Evolutionary conservation across 2,888 invertebrate genomes (phyloP), one percentile per base, ranked within the genome.

Genomic region (Drosophila antonietae): DNA sequence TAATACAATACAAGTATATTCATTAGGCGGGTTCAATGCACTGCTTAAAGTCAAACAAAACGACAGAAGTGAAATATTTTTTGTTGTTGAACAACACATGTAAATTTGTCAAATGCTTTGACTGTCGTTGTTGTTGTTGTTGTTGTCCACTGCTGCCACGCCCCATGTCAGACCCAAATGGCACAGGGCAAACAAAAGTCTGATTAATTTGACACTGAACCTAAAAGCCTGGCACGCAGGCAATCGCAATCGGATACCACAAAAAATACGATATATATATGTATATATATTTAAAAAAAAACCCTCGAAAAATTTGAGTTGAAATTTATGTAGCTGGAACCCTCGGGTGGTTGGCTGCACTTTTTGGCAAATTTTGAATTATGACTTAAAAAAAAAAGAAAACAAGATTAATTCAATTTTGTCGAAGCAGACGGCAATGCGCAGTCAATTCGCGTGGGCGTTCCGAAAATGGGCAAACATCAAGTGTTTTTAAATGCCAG

Each of bases 171-270:
- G 62, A 44, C 39, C 46, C 60, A 49, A 55, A 55, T 73, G 73
- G 68, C 68, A 69, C 56, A 53, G 57, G 20, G 59, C 64, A 69
- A 77, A 84, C 80, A 73, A 83, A 83, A 85, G 87, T 78, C 84
- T 85, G 84, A 85, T 85, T 85, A 85, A 85, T 85, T 86, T 85
- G 84, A 85, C 84, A 85, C 89, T 88, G 68, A 84, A 86, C 84
- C 61, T 80, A 75, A 80, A 75, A 77, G 80, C 88, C 76, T 73
- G 79, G 51, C 75, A 75, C 73, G 76, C 67, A 77, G 72, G 82
- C 76, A 73, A 63, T 55, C 76, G 44, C 68, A 73, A 62, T 55
- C 68, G 61, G 73, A 67, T 73, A 49, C 72, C 31, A 23, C 15
- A 46, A 39, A 66, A 66, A 20, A 51, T 6, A 28, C 5, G 6